Conservation (phyloP, 2,888 invertebrate species). For the Ectobius pallidus region DNA sequence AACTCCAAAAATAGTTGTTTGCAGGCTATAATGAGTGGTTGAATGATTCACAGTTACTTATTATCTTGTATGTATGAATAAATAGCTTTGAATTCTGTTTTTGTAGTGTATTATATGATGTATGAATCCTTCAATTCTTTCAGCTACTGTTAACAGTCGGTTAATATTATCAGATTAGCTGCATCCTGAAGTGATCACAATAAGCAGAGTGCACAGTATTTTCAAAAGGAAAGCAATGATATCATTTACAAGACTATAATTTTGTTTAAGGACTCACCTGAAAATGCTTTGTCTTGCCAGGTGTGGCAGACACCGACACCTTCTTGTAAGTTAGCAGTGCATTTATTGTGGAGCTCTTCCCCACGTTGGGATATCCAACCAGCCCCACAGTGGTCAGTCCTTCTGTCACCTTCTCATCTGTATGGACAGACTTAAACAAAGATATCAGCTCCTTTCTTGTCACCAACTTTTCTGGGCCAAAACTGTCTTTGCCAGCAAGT, state of each 20-base stretch:
- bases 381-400: constrained; percentile 83
- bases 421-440: constrained; percentile 69
- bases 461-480: constrained; percentile 67
- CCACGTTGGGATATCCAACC: constrained; percentile 99
- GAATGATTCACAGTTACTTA: too few species aligned
- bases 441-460: constrained; percentile 70
- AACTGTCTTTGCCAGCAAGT: not conserved
- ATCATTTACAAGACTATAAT: not conserved
- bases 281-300: constrained; percentile 98
- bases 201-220: not conserved
- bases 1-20: too few species aligned
- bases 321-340: constrained; percentile 80
- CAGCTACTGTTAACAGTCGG: too few species aligned
- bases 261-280: constrained; percentile 55
- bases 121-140: too few species aligned
- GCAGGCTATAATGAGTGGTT: too few species aligned
- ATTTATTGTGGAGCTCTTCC: constrained; percentile 99
- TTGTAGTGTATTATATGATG: too few species aligned
- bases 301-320: constrained; percentile 93
- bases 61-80: too few species aligned
- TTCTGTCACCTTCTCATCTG: constrained; percentile 56
- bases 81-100: too few species aligned
- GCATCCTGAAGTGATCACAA: too few species aligned
- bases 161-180: too few species aligned
- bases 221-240: too few species aligned